Conservation (phyloP, 2,888 invertebrate species). For the Orchesellides sinensis region DNA sequence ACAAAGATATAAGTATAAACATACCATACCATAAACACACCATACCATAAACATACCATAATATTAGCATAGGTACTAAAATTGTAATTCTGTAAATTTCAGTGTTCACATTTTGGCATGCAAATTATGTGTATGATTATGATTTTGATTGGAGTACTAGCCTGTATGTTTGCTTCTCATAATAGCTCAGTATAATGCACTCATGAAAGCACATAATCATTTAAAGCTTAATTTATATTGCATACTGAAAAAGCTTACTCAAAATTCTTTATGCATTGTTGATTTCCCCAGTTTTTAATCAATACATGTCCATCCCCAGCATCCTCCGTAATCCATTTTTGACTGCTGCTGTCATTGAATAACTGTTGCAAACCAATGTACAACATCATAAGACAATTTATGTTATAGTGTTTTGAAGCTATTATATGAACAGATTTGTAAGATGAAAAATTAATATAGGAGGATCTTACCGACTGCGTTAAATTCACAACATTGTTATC, state of each 20-base stretch:
- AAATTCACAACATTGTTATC: constrained; percentile 58
- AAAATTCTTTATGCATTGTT: constrained; percentile 70
- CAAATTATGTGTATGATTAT: background rate
- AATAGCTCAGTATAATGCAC: too few relatives aligned
- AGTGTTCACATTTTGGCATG: background rate
- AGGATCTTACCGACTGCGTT: constrained; percentile 55
- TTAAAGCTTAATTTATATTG: constrained; percentile 8
- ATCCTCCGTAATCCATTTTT: constrained; percentile 65
- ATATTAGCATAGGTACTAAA: background rate
- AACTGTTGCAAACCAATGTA: constrained; percentile 20
- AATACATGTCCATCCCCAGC: constrained; percentile 60
- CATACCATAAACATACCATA: too few relatives aligned
- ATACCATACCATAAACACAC: too few relatives aligned
- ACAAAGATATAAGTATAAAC: too few relatives aligned
- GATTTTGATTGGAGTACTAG: background rate
- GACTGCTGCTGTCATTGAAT: constrained; percentile 59
- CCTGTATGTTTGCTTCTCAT: background rate
- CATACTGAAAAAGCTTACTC: constrained; percentile 68
- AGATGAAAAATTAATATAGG: too few relatives aligned
- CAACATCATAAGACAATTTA: too few relatives aligned
- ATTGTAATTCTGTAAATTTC: background rate
- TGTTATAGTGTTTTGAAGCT: background rate
- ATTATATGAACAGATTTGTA: background rate
- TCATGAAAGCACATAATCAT: too few relatives aligned
- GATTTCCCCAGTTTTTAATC: constrained; percentile 70